Percentiles rank a stretch among this genome's conserved stretches.
These are phyloP conservation scores for Subanguina moxae DNA, from an alignment of 1,140 invertebrate genomes.

Conservation along the genomic window DNA sequence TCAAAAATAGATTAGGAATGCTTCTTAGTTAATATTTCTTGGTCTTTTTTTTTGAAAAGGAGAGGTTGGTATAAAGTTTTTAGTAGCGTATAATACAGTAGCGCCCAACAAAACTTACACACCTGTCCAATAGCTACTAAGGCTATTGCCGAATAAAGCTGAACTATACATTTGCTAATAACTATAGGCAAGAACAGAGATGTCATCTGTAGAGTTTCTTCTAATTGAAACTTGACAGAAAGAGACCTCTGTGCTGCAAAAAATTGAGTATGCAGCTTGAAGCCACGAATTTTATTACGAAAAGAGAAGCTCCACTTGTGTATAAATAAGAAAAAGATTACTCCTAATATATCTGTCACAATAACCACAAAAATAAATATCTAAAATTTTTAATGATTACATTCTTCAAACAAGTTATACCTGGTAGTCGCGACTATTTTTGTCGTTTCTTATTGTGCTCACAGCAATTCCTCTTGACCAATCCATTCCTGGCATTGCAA, in stretches of 20 bases:
- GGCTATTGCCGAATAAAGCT: too few species aligned
- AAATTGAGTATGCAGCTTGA: background rate
- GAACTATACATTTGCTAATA: background rate
- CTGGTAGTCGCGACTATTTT: background rate
- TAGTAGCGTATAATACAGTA: too few species aligned
- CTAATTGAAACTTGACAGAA: background rate
- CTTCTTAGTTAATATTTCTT: too few species aligned
- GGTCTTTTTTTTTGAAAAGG: too few species aligned
- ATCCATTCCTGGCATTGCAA: background rate
- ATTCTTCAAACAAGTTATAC: background rate
- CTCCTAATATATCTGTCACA: too few species aligned
- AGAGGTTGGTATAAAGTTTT: too few species aligned
- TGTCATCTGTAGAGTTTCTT: background rate
- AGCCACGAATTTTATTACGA: background rate
- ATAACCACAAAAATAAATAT: too few species aligned
- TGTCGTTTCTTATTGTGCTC: background rate
- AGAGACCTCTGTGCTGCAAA: background rate
- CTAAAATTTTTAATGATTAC: too few species aligned
- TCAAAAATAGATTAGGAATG: too few species aligned
- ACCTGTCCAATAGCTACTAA: too few species aligned
- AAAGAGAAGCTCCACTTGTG: background rate
- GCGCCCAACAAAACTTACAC: too few species aligned
- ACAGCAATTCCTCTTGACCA: background rate
- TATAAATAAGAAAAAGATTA: background rate
- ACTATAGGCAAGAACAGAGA: background rate